Conservation (phyloP, 2,797 vertebrate genomes). For the Prunella strophiata region DNA sequence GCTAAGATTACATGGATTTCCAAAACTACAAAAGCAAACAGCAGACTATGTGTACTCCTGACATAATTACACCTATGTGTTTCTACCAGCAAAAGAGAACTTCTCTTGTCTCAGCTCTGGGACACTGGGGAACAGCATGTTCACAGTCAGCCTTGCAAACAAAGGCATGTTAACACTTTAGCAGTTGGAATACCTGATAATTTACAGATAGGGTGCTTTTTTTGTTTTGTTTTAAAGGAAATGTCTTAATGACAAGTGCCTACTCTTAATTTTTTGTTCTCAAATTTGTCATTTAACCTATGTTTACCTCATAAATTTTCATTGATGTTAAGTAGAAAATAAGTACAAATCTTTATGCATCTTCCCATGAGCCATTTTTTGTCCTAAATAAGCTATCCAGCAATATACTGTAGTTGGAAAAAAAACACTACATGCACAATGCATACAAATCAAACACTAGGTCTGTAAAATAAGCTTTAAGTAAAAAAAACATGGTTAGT, state of each 20-base stretch:
- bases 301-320: conserved; percentile 53
- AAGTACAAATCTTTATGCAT: conserved; percentile 83
- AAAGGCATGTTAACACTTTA: conserved; percentile 46
- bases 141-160: conserved; percentile 44
- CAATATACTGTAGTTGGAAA: conserved; percentile 75
- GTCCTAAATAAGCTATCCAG: conserved; percentile 77
- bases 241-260: not conserved
- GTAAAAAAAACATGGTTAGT: conserved; percentile 82
- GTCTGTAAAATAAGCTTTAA: conserved; percentile 83
- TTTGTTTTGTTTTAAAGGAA: not conserved
- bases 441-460: conserved; percentile 86
- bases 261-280: conserved; percentile 20
- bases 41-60: not conserved
- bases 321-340: conserved; percentile 53
- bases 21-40: not conserved
- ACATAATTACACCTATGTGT: not conserved
- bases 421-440: conserved; percentile 84
- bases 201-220: not conserved
- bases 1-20: not conserved
- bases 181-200: conserved; percentile 42
- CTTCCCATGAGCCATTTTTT: conserved; percentile 86
- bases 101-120: not conserved
- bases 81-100: not conserved
- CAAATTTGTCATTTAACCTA: conserved; percentile 41
- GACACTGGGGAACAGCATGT: not conserved